Base-by-base conservation (phyloP, 2,888 invertebrate species). In the Ellobium chinense region DNA sequence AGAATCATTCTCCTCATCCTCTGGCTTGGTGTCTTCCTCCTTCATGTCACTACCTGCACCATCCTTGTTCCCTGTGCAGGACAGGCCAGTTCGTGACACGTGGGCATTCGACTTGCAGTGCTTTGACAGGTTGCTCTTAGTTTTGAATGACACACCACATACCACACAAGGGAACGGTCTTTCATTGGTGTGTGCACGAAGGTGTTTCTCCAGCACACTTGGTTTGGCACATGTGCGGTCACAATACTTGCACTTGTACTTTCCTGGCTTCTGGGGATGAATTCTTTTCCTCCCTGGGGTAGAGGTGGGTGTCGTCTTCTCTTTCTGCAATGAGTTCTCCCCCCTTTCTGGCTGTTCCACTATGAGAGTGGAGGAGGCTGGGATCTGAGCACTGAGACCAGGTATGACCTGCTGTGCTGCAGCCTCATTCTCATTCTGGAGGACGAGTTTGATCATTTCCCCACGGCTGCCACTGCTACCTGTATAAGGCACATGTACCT, bases 211-310 rank as follows among this genome's bases (percentile, higher is more conserved):
- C 84, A 99, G 94, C 98, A 99, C 99, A 76, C 98, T 98, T 24
- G 99, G 99, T 92, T 99, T 99, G 93, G 98, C 98, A 94, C 99
- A 99, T 21, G 98, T 95, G 86, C 99, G 98, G 80, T 99, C 99
- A 93, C 99, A 99, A 92, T 98, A 97, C 85, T 97, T 97, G 93
- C 99, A 99, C 34, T 99, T 97, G 92, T 98, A 96, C 87, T 96
- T 96, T 39, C 80, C 79, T 58, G 70, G 70, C 54, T 86, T 86
- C 60, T 83, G 82, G 4, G 83, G 86, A 18, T 87, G 87, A 65
- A 88, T 91, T 37, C 86, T 87, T 83, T 84, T 88, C 75, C 87
- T 82, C 27, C 85, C 88, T 27, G 79, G 70, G 12, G 77, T 77
- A 60, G 78, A 69, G 54, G 27, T 60, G n/a, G 34, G 54, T 56